phyloP scores from a whole-genome alignment of 2,797 vertebrate species.

The Pseudochirops cupreus region DNA sequence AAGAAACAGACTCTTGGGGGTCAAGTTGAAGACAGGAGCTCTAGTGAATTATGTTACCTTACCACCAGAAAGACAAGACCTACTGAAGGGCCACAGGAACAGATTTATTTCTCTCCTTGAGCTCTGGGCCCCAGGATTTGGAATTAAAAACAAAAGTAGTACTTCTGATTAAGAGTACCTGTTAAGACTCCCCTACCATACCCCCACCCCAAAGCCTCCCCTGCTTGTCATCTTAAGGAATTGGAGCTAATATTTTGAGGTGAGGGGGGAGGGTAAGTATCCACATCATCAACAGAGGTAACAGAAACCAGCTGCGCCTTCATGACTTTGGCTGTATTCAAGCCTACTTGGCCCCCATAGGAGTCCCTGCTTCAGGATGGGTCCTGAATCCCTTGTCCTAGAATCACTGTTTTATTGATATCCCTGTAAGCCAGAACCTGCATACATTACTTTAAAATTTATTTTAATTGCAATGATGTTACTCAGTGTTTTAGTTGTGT shows the following conservation, averaged over 20 bases:
- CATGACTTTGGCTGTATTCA: not conserved
- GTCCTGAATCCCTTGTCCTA: not conserved
- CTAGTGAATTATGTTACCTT: not conserved
- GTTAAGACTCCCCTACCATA: not conserved
- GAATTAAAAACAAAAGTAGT: not conserved
- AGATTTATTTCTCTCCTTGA: not conserved
- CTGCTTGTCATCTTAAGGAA: not conserved
- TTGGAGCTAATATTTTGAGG: not conserved
- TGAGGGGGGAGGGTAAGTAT: not conserved
- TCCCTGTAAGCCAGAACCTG: not conserved
- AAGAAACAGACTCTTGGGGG: not conserved
- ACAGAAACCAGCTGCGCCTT: not conserved
- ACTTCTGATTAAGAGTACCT: not conserved
- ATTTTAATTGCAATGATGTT: not conserved
- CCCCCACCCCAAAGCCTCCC: not conserved
- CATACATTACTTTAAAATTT: not conserved
- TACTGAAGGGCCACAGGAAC: not conserved
- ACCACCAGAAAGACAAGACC: not conserved
- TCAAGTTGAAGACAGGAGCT: not conserved
- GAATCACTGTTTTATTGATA: not conserved
- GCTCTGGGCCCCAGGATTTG: not conserved
- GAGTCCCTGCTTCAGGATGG: not conserved
- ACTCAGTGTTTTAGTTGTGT: not conserved
- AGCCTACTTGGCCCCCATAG: not conserved
- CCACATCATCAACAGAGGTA: not conserved